Percentiles rank a stretch among this genome's conserved stretches.
These are phyloP conservation scores for Diorhabda carinulata DNA, from an alignment of 1,140 invertebrate genomes.

Conservation along the genomic window DNA sequence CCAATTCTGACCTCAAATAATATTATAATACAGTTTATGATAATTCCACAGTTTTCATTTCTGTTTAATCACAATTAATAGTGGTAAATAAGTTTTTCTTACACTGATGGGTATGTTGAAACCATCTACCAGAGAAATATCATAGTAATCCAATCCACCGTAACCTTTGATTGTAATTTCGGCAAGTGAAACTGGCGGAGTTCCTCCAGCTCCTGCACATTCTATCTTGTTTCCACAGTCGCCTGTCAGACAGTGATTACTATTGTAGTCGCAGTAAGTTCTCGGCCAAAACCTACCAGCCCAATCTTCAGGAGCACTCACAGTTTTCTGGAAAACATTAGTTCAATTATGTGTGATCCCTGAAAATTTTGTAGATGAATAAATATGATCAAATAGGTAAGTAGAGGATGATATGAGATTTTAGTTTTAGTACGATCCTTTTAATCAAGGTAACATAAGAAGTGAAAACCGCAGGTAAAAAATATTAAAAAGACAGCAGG, in stretches of 20 bases:
- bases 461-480: too few relatives aligned
- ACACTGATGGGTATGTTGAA: conserved; percentile 44
- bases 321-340: conserved; percentile 20
- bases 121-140: conserved; percentile 51
- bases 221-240: conserved; percentile 48
- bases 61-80: too few relatives aligned
- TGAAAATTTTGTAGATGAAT: too few relatives aligned
- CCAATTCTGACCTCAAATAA: too few relatives aligned
- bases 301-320: conserved; percentile 38
- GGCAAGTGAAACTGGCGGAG: conserved; percentile 49
- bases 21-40: too few relatives aligned
- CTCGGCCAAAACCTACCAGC: conserved; percentile 47
- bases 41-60: too few relatives aligned
- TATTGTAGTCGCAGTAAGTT: conserved; percentile 42
- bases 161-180: conserved; percentile 48
- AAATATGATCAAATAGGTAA: too few relatives aligned
- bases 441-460: too few relatives aligned
- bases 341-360: too few relatives aligned
- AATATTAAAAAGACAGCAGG: too few relatives aligned
- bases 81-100: conserved; percentile 12
- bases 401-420: too few relatives aligned
- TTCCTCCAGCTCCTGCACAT: conserved; percentile 49
- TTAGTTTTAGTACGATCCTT: too few relatives aligned
- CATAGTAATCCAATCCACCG: conserved; percentile 48
- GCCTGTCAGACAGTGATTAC: conserved; percentile 43